Evolutionary conservation across 2,888 invertebrate genomes (phyloP).

Genomic region (Lydus trimaculatus): DNA sequence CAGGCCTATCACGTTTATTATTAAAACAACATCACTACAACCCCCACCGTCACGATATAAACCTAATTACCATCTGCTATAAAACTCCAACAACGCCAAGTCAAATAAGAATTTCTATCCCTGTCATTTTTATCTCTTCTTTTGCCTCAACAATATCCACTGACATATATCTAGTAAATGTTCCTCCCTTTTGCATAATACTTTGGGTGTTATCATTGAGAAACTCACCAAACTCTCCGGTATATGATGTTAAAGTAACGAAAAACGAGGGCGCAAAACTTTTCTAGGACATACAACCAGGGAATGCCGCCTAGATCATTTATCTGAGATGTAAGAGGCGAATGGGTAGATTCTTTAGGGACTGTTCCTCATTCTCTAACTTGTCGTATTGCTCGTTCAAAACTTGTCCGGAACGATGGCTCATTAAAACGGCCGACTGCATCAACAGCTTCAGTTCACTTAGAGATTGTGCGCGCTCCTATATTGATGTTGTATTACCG

Average conservation of each 20-base stretch:
- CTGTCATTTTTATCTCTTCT: neutral
- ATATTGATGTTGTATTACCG: neutral
- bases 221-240: neutral
- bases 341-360: constrained; percentile 11
- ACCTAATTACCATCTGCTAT: constrained; percentile 22
- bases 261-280: constrained; percentile 29
- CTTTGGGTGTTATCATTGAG: neutral
- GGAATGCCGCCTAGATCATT: constrained; percentile 38
- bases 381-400: constrained; percentile 32
- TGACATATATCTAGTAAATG: neutral
- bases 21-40: neutral
- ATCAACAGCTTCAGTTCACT: neutral
- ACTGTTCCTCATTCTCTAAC: constrained; percentile 21
- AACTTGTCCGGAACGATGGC: constrained; percentile 21
- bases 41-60: constrained; percentile 10
- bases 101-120: constrained; percentile 16
- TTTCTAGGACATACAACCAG: constrained; percentile 40
- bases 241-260: constrained; percentile 13
- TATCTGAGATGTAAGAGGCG: constrained; percentile 38
- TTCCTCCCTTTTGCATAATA: neutral
- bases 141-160: neutral
- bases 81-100: constrained; percentile 23
- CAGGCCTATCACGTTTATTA: constrained; percentile 4
- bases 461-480: neutral
- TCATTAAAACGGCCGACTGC: constrained; percentile 39